Evolutionary conservation across 2,888 invertebrate species (phyloP).

Genomic region (Limnephilus auricula): DNA sequence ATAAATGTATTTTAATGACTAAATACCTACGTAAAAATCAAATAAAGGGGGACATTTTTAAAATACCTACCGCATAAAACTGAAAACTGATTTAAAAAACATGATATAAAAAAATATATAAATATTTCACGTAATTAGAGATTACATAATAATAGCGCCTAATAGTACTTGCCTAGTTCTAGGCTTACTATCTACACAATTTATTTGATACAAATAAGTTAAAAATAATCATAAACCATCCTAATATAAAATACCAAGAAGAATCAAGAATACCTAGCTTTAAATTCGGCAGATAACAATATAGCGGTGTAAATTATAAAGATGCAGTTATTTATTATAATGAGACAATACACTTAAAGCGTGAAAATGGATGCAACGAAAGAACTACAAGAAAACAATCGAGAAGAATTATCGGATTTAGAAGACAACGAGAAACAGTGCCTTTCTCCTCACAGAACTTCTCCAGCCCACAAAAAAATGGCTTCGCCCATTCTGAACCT

Average conservation of each 20-base stretch:
- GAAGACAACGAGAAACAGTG: conserved; percentile 30
- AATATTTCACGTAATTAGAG: background rate
- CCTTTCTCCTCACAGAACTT: conserved; percentile 10
- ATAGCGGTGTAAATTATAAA: background rate
- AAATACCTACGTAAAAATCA: background rate
- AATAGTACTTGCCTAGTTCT: background rate
- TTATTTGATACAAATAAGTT: background rate
- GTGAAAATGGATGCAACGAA: conserved; percentile 52
- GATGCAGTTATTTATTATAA: background rate
- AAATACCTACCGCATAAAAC: background rate
- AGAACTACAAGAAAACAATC: conserved; percentile 5
- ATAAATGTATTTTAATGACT: background rate
- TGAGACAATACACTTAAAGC: background rate
- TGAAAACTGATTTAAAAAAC: background rate
- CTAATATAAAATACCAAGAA: background rate
- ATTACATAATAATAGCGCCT: background rate
- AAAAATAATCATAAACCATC: background rate
- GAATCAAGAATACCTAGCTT: background rate
- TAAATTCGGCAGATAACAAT: background rate
- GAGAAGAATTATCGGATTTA: background rate
- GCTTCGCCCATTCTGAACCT: conserved; percentile 52
- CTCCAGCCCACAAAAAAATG: conserved; percentile 26
- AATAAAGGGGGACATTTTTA: too few relatives aligned
- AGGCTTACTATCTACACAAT: background rate
- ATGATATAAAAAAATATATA: too few relatives aligned